Conservation (phyloP, 2,113 vertebrate genomes). For the Podiceps cristatus region DNA sequence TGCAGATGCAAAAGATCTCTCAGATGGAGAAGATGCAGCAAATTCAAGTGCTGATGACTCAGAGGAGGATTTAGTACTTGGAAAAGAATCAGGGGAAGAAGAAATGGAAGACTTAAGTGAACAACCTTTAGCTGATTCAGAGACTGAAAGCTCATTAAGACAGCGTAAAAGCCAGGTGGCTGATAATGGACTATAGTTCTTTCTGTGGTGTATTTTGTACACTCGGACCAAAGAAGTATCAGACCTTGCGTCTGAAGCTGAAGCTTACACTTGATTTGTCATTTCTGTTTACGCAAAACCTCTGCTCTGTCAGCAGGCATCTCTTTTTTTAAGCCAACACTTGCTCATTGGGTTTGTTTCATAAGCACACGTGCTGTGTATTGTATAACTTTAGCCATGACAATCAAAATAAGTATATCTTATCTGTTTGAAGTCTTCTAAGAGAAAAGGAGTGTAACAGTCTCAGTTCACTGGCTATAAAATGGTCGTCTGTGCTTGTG, state of each 20-base stretch:
- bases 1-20: conserved; percentile 59
- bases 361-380: conserved; percentile 4
- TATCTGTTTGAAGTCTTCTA: neutral
- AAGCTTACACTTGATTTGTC: conserved; percentile 65
- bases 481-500: neutral
- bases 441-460: neutral
- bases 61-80: conserved; percentile 71
- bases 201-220: neutral
- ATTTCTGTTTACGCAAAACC: conserved; percentile 52
- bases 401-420: conserved; percentile 50
- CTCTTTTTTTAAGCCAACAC: conserved; percentile 27
- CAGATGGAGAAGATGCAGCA: conserved; percentile 66
- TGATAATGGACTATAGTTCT: conserved; percentile 52
- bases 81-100: conserved; percentile 53
- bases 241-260: conserved; percentile 39
- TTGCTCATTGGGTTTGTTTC: conserved; percentile 9
- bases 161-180: conserved; percentile 77
- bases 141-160: conserved; percentile 73
- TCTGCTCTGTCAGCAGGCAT: conserved; percentile 51
- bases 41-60: conserved; percentile 48
- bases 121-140: neutral
- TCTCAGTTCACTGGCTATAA: neutral
- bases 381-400: conserved; percentile 44
- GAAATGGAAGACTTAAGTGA: conserved; percentile 26
- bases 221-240: conserved; percentile 69